These are phyloP conservation scores for Barbus barbus DNA, from an alignment of 2,113 vertebrate species.

Conservation along the genomic window DNA sequence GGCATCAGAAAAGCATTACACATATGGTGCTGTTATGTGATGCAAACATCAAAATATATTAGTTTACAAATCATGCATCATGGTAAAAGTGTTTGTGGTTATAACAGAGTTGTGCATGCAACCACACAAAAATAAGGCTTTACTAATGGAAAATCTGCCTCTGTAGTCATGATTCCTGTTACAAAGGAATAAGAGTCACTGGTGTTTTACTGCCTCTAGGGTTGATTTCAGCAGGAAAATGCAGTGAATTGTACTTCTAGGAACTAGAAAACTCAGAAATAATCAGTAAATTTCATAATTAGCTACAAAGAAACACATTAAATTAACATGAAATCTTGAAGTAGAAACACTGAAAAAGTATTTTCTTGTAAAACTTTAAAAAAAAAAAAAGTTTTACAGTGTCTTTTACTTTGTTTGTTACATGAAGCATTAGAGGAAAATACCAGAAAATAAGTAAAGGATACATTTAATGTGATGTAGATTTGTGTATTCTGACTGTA, in stretches of 20 bases:
- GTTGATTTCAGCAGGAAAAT: neutral
- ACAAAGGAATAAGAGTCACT: neutral
- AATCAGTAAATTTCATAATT: too few species aligned
- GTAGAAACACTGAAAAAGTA: too few species aligned
- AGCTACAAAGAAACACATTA: too few species aligned
- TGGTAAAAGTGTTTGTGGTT: too few species aligned
- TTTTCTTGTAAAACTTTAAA: too few species aligned
- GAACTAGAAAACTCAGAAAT: too few species aligned
- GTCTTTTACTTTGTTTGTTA: too few species aligned
- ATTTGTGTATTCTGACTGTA: neutral
- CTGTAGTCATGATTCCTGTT: neutral
- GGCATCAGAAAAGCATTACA: neutral
- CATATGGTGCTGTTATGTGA: neutral
- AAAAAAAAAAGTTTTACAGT: too few species aligned
- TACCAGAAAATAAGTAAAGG: neutral
- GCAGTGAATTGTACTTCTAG: too few species aligned
- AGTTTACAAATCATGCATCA: too few species aligned
- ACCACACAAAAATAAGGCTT: neutral
- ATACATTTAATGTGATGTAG: neutral
- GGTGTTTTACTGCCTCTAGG: neutral
- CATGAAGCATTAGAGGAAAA: neutral
- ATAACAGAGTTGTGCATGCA: neutral
- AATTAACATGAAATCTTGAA: too few species aligned
- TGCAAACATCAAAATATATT: too few species aligned
- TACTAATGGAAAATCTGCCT: neutral